Evolutionary conservation across 2,888 invertebrate species (phyloP).

Genomic region (Xylophagus ater): DNA sequence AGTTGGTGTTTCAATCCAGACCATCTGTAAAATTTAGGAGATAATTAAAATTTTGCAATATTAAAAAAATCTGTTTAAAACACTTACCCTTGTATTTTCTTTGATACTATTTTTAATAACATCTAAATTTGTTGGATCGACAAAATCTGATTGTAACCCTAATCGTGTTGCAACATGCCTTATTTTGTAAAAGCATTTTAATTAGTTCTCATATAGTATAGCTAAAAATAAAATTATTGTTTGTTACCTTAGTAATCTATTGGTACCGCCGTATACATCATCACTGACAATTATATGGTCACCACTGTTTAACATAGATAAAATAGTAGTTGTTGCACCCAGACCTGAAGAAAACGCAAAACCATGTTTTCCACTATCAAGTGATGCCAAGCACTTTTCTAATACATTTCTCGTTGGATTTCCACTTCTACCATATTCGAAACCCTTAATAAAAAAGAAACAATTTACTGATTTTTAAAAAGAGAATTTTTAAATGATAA

Average conservation of each 20-base stretch:
- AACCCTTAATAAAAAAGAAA: constrained; percentile 48
- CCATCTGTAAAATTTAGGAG: constrained; percentile 45
- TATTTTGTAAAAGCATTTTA: constrained; percentile 32
- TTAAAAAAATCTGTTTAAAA: constrained; percentile 13
- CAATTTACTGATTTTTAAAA: too few relatives aligned
- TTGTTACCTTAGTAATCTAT: constrained; percentile 56
- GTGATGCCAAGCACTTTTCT: constrained; percentile 77
- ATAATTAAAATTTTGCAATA: constrained; percentile 1
- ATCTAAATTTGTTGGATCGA: constrained; percentile 59
- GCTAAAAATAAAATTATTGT: background rate
- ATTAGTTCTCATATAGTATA: background rate
- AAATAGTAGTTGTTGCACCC: constrained; percentile 68
- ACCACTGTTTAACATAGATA: constrained; percentile 64
- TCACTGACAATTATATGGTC: constrained; percentile 87
- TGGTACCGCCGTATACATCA: constrained; percentile 92
- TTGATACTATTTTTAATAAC: constrained; percentile 58
- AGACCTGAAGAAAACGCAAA: constrained; percentile 82
- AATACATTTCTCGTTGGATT: constrained; percentile 86
- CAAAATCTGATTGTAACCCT: constrained; percentile 64
- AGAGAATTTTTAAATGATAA: too few relatives aligned
- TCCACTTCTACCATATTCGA: constrained; percentile 85
- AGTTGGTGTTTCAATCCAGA: constrained; percentile 96
- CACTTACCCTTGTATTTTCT: constrained; percentile 73
- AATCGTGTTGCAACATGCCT: constrained; percentile 52
- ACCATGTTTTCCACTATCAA: constrained; percentile 82